These are phyloP conservation scores for Papilio gigon DNA, from an alignment of 2,888 invertebrate genomes.

Conservation along the genomic window DNA sequence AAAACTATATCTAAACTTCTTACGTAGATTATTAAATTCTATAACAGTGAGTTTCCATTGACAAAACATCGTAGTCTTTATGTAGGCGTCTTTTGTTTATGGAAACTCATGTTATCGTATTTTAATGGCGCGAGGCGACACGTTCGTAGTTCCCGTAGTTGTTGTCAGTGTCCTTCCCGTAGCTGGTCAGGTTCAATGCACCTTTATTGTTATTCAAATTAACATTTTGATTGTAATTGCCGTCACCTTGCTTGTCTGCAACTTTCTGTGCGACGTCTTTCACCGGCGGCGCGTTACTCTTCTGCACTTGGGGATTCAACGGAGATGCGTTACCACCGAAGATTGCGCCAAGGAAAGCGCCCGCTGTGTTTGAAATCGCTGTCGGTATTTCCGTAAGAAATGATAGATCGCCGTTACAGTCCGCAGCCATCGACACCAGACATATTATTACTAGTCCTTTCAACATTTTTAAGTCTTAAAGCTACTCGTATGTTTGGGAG, in stretches of 20 bases:
- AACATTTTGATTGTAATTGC: constrained; percentile 32
- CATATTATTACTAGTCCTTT: constrained; percentile 17
- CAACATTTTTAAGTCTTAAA: constrained; percentile 24
- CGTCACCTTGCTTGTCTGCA: constrained; percentile 29
- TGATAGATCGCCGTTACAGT: constrained; percentile 22
- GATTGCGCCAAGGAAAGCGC: not conserved
- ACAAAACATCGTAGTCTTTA: not conserved
- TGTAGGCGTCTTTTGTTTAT: not conserved
- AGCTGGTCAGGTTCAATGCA: constrained; percentile 3
- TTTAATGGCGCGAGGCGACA: not conserved
- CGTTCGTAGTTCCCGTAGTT: constrained; percentile 30
- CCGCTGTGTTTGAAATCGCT: constrained; percentile 6
- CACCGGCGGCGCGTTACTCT: not conserved
- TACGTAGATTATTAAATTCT: not conserved
- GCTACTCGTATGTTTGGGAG: not conserved
- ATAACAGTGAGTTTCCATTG: not conserved
- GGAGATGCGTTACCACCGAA: not conserved
- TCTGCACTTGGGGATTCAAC: not conserved
- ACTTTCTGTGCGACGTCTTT: constrained; percentile 8
- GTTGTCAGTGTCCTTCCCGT: not conserved
- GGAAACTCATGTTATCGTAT: not conserved
- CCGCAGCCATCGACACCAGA: constrained; percentile 7
- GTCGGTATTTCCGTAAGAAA: constrained; percentile 13
- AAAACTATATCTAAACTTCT: not conserved
- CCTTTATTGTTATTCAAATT: constrained; percentile 27